Evolutionary conservation across 2,888 invertebrate genomes (phyloP), one percentile per base, ranked within the genome.

Genomic region (Hydroisotoma schaefferi): DNA sequence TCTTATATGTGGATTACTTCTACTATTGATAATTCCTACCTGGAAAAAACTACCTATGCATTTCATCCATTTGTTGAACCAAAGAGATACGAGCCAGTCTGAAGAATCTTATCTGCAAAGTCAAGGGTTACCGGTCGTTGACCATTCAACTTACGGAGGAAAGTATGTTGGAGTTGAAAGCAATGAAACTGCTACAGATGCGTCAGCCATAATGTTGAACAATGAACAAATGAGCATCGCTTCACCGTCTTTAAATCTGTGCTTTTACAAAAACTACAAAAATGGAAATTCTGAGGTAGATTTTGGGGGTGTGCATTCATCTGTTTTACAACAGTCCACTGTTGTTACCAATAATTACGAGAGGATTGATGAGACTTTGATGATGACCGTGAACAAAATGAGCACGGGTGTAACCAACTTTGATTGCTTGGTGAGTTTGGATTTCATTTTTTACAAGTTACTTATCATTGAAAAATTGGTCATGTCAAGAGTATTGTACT

Each of bases 311-410:
- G 20, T 5, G 12, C 20, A 46, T 46, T 46, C 25, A 46, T 23
- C 46, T 23, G 10, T 12, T 46, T 8, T 25, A 10, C 46, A 23
- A 23, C 23, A 49, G 27, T 49, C 56, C 43, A 40, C 56, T 52
- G 46, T 55, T 47, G 52, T 55, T 38, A 51, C 55, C 61, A 58
- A 58, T 48, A 61, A 69, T 65, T 69, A 69, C 56, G 59, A 65
- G 53, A 63, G 62, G 63, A 65, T 69, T 67, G 67, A 67, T 61
- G 65, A 69, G 62, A 62, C 62, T 57, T 59, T 69, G 66, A 65
- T 65, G 61, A 61, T 44, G 25, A 43, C 52, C 37, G 37, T 38
- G 44, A 54, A 38, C 20, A 59, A 48, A 57, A 33, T 43, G 25
- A 55, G 33, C 47, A 26, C 28, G 23, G 40, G 28, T 47, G 48